A percentile compares a stretch with the other conserved stretches of the same genome.
These are phyloP conservation scores for Artemia sinica DNA, from an alignment of 2,888 invertebrate species.

Conservation along the genomic window DNA sequence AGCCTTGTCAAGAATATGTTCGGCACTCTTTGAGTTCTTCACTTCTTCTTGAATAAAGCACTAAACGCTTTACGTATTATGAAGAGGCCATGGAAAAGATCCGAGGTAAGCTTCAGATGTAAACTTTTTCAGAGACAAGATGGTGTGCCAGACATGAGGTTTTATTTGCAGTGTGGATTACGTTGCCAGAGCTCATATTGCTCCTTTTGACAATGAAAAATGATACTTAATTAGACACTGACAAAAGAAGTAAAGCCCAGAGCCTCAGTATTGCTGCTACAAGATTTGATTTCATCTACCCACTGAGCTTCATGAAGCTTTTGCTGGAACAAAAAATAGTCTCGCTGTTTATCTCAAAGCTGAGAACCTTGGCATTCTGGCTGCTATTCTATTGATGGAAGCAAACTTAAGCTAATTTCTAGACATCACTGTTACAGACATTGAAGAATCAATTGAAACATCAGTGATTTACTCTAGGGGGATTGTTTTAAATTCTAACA, in stretches of 20 bases:
- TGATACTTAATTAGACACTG: no score
- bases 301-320: background rate
- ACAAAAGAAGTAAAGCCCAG: no score
- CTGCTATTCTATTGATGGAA: background rate
- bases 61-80: background rate
- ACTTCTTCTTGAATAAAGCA: conserved; percentile 3
- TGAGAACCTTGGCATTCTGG: background rate
- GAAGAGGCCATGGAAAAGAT: background rate
- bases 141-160: background rate
- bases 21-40: background rate
- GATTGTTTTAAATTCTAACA: background rate
- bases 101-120: conserved; percentile 1
- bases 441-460: background rate
- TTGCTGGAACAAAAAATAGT: background rate
- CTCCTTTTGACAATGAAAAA: no score
- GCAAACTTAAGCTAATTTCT: background rate
- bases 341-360: background rate
- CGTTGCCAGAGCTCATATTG: background rate
- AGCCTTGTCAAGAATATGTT: conserved; percentile 4
- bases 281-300: conserved; percentile 9
- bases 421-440: background rate
- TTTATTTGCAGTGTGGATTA: background rate
- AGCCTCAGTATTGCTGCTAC: no score
- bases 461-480: background rate
- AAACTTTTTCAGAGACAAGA: background rate